Evolutionary conservation across 2,888 invertebrate species (phyloP).

Genomic region (Gymnosoma rotundatum): DNA sequence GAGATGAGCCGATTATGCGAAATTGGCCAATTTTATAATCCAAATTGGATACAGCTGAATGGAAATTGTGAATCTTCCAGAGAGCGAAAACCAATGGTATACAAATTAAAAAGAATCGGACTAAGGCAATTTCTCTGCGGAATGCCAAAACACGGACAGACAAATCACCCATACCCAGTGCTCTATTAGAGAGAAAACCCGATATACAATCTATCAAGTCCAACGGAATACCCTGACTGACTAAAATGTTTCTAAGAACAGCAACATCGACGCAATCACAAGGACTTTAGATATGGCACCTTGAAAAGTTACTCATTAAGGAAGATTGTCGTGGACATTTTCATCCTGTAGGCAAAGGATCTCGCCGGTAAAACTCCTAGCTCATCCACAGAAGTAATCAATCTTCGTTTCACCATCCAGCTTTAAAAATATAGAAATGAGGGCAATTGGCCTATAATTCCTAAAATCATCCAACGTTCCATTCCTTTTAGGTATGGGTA

Average conservation of each 20-base stretch:
- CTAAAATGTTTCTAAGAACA: not conserved
- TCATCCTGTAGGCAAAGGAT: not conserved
- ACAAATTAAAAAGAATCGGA: not conserved
- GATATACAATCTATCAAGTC: not conserved
- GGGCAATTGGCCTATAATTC: not conserved
- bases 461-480: not conserved
- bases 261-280: not conserved
- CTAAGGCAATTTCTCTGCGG: not conserved
- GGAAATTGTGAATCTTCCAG: not conserved
- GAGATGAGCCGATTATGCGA: not conserved
- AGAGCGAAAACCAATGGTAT: not conserved
- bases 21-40: not conserved
- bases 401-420: not conserved
- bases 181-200: not conserved
- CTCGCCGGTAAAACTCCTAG: not conserved
- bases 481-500: too few relatives aligned
- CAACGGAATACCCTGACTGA: conserved; percentile 7
- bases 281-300: not conserved
- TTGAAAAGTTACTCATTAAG: not conserved
- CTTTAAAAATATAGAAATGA: not conserved
- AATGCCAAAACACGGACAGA: not conserved
- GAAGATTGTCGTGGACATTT: not conserved
- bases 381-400: not conserved
- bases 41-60: not conserved
- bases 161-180: not conserved